Evolutionary conservation across 2,888 invertebrate genomes (phyloP), one percentile per base, ranked within the genome.

Genomic region (Caenorhabditis sp.): DNA sequence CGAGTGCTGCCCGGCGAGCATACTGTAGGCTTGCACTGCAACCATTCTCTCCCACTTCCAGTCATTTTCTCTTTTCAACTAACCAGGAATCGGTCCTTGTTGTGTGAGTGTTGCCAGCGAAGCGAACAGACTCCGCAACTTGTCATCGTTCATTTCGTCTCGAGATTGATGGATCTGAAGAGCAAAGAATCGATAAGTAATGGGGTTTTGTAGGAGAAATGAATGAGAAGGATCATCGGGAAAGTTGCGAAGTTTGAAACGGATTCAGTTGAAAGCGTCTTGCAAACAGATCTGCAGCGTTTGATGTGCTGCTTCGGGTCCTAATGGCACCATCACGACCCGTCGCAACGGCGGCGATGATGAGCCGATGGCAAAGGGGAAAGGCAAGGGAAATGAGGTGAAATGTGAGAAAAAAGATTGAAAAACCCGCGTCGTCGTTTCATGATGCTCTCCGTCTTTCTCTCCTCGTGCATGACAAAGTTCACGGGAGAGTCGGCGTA

Each of bases 1-100:
- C 11, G 83, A 82, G 35, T 84, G 81, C 53, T 79, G 76, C 13
- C 77, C 71, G 0, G 83, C 87, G 8, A 87, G 65, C 83, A 87
- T 84, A 61, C 85, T 82, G 77, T 85, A 84, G 9, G 87, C 87
- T 84, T 87, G 87, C 1, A 87, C 87, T 87, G 80, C 58, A 86
- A 77, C 13, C 18, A 22, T 15, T 44, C 20, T 11, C 13, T 56
- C 67, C 11, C 11, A 44, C 35, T 37, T 61, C 9, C 15, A 9
- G 6, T 18, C n/a, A 5, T 15, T 56, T n/a, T 20, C 61, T 72
- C 58, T n/a, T n/a, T n/a, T n/a, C n/a, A n/a, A n/a, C n/a, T n/a
- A n/a, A 85, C 87, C 87, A 47, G 87, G 87, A 56, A 87, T 76
- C 13, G 82, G 83, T 40, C 87, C 87, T 55, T 85, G 81, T 62